Base-by-base conservation (phyloP, 2,888 invertebrate species). In the Petrolisthes cinctipes region DNA sequence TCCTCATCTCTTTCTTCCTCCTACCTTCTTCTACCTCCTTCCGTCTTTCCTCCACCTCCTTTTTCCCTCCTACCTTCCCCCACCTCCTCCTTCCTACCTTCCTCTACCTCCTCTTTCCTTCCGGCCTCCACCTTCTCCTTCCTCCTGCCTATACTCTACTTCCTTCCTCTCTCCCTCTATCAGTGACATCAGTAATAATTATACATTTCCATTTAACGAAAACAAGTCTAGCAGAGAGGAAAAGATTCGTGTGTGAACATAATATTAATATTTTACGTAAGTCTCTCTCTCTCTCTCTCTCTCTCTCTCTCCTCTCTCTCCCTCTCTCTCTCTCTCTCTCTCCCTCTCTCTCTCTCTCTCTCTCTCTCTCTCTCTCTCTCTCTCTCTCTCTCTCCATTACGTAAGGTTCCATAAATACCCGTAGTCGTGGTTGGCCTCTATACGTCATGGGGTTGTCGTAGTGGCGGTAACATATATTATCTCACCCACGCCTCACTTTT, bases 211-310 rank as follows among this genome's bases (percentile, higher is more conserved):
- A 37, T 37, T 37, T 37, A 37, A 37, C 37, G 2, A 37, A 37
- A 37, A 37, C 37, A 37, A 37, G 37, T 37, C 37, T 37, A 37
- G 37, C 37, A 37, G 37, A 37, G 37, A 37, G 37, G 2, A 37
- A 37, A 37, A 37, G 37, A 37, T 37, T 37, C 37, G 37, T 37
- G 37, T 37, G 37, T 37, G 37, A 37, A 37, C 37, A 61, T 61
- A 61, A 1, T 9, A 61, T 54, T 53, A 53, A n/a, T 4, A 78
- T 14, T 53, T 14, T n/a, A 5, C 0, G 5, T 78, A 37, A 53
- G n/a, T 78, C 51, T 53, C 54, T 78, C 78, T 78, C 78, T 78
- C 78, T 78, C 54, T 78, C 78, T 78, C 54, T 76, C 76, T 76
- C 76, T 76, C 76, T 76, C 37, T 76, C 76, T 76, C 76, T 54